Percentiles rank a stretch among this genome's conserved stretches.
phyloP scores from a whole-genome alignment of 37 sponge, comb jelly and placozoan species.

The Amphimedon queenslandica region DNA sequence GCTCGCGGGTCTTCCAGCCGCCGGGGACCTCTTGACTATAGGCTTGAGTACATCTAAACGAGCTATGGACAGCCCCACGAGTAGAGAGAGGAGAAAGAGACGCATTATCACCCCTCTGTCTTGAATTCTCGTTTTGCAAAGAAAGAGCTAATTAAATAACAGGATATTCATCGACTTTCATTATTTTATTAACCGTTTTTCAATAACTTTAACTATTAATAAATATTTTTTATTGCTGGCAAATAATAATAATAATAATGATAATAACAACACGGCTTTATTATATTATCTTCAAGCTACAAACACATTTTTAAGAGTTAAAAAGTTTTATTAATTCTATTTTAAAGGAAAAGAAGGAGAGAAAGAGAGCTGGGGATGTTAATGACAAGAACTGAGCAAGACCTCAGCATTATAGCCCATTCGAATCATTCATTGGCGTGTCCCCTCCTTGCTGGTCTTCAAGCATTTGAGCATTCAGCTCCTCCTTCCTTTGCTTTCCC shows the following conservation, averaged over 20 bases:
- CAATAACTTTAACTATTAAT: neutral
- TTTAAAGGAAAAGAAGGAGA: no score
- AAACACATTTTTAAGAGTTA: no score
- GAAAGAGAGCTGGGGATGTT: neutral
- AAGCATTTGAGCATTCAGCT: neutral
- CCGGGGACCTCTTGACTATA: neutral
- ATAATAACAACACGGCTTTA: neutral
- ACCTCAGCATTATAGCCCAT: neutral
- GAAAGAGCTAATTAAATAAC: no score
- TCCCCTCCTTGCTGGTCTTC: neutral
- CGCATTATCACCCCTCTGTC: no score
- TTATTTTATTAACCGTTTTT: neutral
- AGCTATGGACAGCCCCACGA: constrained; percentile 47
- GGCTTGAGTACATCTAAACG: constrained; percentile 3
- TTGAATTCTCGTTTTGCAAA: no score
- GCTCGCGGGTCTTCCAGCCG: no score
- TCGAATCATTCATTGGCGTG: neutral
- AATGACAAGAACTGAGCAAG: neutral
- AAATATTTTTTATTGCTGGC: neutral
- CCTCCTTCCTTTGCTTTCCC: constrained; percentile 3
- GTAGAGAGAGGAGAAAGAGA: neutral
- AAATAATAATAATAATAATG: neutral
- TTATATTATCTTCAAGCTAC: no score
- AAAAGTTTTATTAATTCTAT: no score
- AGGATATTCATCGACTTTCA: no score